These are phyloP conservation scores for Amphiprion ocellaris DNA, from an alignment of 2,113 vertebrate species.

Conservation along the genomic window DNA sequence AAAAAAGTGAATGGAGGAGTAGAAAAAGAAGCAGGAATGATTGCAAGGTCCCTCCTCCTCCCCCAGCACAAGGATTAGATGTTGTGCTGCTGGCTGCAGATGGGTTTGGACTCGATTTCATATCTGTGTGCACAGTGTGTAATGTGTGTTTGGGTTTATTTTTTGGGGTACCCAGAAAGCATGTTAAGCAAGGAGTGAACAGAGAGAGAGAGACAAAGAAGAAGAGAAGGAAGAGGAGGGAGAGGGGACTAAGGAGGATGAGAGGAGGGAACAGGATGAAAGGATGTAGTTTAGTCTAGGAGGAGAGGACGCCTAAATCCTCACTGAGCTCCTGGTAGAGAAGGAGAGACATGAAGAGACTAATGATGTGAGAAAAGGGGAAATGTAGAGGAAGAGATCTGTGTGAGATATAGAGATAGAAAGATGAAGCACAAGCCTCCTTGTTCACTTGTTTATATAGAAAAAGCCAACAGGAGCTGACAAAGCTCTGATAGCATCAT, in stretches of 20 bases:
- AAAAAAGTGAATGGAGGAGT: conserved; percentile 50
- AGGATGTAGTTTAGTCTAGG: conserved; percentile 74
- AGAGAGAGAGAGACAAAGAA: not conserved
- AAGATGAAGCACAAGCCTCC: conserved; percentile 41
- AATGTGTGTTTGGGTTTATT: conserved; percentile 52
- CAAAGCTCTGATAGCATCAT: conserved; percentile 70
- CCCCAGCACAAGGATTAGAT: conserved; percentile 73
- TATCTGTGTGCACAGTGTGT: conserved; percentile 52
- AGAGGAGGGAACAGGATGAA: conserved; percentile 64
- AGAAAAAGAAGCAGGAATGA: conserved; percentile 52
- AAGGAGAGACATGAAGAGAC: conserved; percentile 52
- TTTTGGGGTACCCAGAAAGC: conserved; percentile 59
- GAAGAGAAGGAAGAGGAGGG: conserved; percentile 13
- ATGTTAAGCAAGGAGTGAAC: conserved; percentile 55
- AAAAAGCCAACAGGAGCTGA: conserved; percentile 61
- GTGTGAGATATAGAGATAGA: conserved; percentile 22
- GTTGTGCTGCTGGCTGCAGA: conserved; percentile 72
- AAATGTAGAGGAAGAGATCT: conserved; percentile 45
- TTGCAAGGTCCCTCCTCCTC: conserved; percentile 47
- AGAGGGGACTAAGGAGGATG: conserved; percentile 24
- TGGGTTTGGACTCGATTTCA: conserved; percentile 69
- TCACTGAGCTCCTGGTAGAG: conserved; percentile 61
- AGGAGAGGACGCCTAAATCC: conserved; percentile 73
- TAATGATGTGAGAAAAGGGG: conserved; percentile 68
- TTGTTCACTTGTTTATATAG: conserved; percentile 40